Evolutionary conservation across 2,113 vertebrate species (phyloP).

Genomic region (Passer montanus): DNA sequence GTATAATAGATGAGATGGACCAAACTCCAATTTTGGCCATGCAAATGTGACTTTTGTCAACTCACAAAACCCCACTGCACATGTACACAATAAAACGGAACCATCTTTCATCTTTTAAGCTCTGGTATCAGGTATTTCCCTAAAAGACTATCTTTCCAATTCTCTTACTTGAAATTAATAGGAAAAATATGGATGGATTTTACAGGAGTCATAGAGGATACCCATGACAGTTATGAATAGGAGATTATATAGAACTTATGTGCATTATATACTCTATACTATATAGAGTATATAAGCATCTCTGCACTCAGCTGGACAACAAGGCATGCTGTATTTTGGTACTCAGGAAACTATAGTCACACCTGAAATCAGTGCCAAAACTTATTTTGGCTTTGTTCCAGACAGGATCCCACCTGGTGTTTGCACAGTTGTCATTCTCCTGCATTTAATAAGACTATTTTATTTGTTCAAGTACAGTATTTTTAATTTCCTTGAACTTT

Average conservation of each 20-base stretch:
- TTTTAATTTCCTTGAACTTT: slow-evolving; percentile 21
- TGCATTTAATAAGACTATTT: slow-evolving; percentile 1
- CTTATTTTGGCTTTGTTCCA: neutral
- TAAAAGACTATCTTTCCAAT: neutral
- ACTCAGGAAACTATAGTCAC: neutral
- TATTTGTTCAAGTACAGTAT: neutral
- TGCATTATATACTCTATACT: neutral
- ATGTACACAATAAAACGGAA: neutral
- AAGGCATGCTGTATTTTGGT: neutral
- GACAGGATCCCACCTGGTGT: slow-evolving; percentile 1
- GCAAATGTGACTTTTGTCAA: neutral
- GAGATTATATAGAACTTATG: neutral
- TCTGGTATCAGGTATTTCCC: neutral
- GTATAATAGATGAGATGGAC: neutral
- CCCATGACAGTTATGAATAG: neutral
- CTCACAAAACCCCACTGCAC: neutral
- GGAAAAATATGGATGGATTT: neutral
- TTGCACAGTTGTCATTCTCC: neutral
- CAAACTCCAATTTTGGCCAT: neutral
- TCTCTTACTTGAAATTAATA: neutral
- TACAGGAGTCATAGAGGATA: neutral
- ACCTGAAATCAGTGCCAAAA: neutral
- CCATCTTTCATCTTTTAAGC: neutral
- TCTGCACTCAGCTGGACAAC: neutral
- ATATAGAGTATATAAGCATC: neutral